These are phyloP conservation scores for Vulpes lagopus DNA, from an alignment of 2,113 vertebrate species.

Conservation along the genomic window DNA sequence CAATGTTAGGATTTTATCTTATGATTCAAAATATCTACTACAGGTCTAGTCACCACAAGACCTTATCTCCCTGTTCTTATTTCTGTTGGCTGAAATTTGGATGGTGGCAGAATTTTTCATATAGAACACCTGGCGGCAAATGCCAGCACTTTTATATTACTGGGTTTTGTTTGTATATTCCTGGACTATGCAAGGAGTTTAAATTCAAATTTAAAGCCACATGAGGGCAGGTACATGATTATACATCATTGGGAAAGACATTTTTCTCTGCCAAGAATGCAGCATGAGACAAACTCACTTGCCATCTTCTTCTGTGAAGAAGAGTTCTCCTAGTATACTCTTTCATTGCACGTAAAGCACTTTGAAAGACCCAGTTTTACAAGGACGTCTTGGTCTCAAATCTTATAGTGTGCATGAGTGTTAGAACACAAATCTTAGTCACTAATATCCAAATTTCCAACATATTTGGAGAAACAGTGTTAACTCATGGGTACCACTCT, in stretches of 20 bases:
- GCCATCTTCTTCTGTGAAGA: neutral
- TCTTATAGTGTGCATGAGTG: neutral
- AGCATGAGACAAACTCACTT: neutral
- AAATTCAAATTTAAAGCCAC: conserved; percentile 45
- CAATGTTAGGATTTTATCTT: neutral
- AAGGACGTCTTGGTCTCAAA: neutral
- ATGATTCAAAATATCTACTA: neutral
- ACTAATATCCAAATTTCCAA: conserved; percentile 12
- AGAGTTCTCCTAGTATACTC: neutral
- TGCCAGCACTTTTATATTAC: neutral
- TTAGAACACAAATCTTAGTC: conserved; percentile 13
- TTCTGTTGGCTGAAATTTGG: neutral
- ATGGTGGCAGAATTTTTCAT: conserved; percentile 6
- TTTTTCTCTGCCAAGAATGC: conserved; percentile 50
- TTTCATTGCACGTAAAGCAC: neutral
- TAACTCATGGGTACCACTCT: neutral
- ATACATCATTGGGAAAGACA: neutral
- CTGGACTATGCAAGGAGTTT: neutral
- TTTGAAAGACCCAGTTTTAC: conserved; percentile 29
- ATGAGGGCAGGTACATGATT: neutral
- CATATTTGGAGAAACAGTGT: neutral
- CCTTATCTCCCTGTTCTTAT: neutral
- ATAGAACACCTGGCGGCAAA: neutral
- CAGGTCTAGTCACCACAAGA: neutral
- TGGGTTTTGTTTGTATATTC: conserved; percentile 11